phyloP scores from a whole-genome alignment of 2,888 invertebrate genomes.

The Drosophila prostipennis region DNA sequence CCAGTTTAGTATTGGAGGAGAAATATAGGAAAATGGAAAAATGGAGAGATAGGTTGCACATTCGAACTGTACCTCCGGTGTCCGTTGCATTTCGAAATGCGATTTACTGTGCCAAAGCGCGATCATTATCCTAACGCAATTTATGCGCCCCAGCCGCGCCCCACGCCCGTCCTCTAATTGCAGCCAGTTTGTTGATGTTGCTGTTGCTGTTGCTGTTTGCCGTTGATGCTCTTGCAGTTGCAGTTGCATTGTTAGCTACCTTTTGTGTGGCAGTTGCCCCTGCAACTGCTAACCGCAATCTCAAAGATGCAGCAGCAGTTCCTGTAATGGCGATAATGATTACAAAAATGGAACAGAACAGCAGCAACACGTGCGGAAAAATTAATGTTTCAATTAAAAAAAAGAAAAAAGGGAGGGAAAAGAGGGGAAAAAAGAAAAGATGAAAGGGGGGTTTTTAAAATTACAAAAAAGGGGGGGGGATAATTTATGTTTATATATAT shows the following conservation, averaged over 20 bases:
- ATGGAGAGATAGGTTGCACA: slow-evolving; percentile 46
- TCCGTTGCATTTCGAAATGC: slow-evolving; percentile 77
- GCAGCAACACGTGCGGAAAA: slow-evolving; percentile 12
- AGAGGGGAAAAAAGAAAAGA: too few species aligned
- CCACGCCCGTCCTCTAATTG: slow-evolving; percentile 78
- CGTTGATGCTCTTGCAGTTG: slow-evolving; percentile 22
- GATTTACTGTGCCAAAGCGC: slow-evolving; percentile 79
- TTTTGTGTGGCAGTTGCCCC: slow-evolving; percentile 44
- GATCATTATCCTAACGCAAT: slow-evolving; percentile 84
- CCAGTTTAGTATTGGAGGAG: slow-evolving; percentile 61
- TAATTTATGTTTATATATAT: too few species aligned
- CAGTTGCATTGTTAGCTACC: slow-evolving; percentile 68
- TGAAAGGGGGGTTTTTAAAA: too few species aligned
- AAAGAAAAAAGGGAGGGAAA: too few species aligned
- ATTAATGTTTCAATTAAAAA: too few species aligned
- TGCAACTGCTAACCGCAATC: slow-evolving; percentile 34
- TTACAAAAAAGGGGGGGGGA: too few species aligned
- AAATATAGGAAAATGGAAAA: not conserved
- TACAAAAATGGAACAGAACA: slow-evolving; percentile 61
- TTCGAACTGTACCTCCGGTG: slow-evolving; percentile 69
- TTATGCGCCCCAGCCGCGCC: slow-evolving; percentile 77
- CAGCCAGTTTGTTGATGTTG: slow-evolving; percentile 47
- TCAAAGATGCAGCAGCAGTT: slow-evolving; percentile 45
- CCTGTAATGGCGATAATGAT: slow-evolving; percentile 76
- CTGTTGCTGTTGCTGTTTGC: slow-evolving; percentile 1